These are phyloP conservation scores for Echeneis naucrates DNA, from an alignment of 2,797 vertebrate species.

Conservation along the genomic window DNA sequence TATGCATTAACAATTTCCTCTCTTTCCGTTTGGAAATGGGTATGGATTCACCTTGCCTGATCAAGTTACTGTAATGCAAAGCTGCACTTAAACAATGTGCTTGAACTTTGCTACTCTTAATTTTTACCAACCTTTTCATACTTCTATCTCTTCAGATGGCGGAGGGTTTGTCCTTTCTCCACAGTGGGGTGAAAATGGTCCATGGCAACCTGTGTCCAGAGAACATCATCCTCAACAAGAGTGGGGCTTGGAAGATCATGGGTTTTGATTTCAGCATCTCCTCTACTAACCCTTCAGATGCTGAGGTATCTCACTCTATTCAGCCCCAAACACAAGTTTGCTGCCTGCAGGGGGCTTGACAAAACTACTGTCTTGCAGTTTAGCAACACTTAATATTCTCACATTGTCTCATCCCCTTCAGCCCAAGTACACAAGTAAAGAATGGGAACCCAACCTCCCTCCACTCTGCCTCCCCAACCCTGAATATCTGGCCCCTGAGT, in stretches of 20 bases:
- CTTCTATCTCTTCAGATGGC: slow-evolving; percentile 86
- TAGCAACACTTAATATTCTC: background rate
- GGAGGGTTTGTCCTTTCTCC: slow-evolving; percentile 96
- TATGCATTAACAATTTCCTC: background rate
- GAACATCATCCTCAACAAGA: slow-evolving; percentile 98
- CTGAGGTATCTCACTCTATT: slow-evolving; percentile 85
- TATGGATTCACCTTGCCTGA: too few species aligned
- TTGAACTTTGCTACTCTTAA: background rate
- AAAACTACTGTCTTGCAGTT: background rate
- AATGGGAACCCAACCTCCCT: slow-evolving; percentile 98
- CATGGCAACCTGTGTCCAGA: slow-evolving; percentile 95
- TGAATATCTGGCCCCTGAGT: slow-evolving; percentile 97
- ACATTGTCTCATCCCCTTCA: slow-evolving; percentile 53
- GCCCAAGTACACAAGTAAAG: slow-evolving; percentile 95
- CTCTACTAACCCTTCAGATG: slow-evolving; percentile 92
- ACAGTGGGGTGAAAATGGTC: slow-evolving; percentile 98
- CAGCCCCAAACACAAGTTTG: background rate
- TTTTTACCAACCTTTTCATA: background rate
- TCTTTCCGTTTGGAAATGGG: too few species aligned
- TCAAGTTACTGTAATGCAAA: background rate
- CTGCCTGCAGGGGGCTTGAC: background rate
- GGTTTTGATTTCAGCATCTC: slow-evolving; percentile 98
- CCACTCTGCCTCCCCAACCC: slow-evolving; percentile 97
- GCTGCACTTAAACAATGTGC: background rate
- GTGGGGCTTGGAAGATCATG: slow-evolving; percentile 99